Percentiles rank a stretch among this genome's conserved stretches.
Conservation (phyloP, 2,113 vertebrate species). For the Prolemur simus region DNA sequence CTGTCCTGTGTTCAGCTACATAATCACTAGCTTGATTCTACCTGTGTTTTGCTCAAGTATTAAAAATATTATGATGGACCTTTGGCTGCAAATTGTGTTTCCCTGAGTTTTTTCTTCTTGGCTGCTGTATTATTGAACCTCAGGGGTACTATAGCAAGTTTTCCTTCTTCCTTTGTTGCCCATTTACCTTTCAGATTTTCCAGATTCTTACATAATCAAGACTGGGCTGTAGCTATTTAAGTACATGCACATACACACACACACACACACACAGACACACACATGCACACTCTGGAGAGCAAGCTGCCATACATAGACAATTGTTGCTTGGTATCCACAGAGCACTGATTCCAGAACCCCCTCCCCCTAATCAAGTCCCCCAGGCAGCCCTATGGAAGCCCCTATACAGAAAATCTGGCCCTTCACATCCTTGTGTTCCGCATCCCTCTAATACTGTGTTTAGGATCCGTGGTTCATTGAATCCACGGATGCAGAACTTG, state of each 20-base stretch:
- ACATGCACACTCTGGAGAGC: not conserved
- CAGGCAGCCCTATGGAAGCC: not conserved
- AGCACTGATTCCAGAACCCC: not conserved
- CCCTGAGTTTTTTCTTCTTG: constrained; percentile 15
- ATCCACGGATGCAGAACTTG: not conserved
- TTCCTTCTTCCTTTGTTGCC: not conserved
- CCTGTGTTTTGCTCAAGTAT: not conserved
- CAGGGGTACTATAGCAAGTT: not conserved
- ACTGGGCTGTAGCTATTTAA: not conserved
- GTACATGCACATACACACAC: too few species aligned
- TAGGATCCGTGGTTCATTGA: not conserved
- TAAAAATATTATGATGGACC: not conserved
- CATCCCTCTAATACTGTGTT: not conserved
- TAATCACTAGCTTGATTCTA: not conserved
- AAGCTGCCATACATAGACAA: not conserved
- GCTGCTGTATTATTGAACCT: not conserved
- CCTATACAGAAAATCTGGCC: not conserved
- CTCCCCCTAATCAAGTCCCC: not conserved
- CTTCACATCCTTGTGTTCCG: not conserved
- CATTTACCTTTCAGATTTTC: constrained; percentile 15
- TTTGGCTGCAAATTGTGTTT: constrained; percentile 29
- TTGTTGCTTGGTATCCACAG: too few species aligned
- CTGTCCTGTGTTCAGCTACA: not conserved
- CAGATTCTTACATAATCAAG: not conserved
- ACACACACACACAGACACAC: not conserved